Evolutionary conservation across 2,113 vertebrate species (phyloP).

Genomic region (Tragelaphus buxtoni): DNA sequence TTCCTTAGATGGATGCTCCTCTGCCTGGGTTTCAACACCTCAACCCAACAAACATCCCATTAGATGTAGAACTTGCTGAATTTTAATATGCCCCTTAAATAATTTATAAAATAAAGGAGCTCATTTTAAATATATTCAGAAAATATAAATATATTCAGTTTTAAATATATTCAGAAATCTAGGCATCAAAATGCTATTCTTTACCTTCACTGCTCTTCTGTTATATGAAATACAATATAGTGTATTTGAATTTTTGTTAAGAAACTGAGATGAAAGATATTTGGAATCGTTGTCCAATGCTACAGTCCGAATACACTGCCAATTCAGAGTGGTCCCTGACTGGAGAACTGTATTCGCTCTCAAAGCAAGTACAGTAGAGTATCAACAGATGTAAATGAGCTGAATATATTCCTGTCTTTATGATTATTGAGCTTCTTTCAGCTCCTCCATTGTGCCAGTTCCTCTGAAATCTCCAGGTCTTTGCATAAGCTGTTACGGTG

Average conservation of each 20-base stretch:
- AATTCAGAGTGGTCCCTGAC: background rate
- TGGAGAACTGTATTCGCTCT: background rate
- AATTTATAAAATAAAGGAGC: background rate
- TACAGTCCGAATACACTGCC: background rate
- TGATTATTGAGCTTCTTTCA: background rate
- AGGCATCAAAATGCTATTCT: background rate
- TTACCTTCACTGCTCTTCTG: background rate
- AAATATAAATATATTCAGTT: conserved; percentile 18
- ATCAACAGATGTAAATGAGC: background rate
- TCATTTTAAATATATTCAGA: conserved; percentile 2
- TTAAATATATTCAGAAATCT: conserved; percentile 2
- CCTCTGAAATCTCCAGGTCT: background rate
- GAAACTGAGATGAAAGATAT: background rate
- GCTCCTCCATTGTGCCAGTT: background rate
- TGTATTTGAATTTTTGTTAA: background rate
- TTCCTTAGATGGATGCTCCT: background rate
- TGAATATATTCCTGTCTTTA: background rate
- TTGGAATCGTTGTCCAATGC: background rate
- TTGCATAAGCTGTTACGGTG: background rate
- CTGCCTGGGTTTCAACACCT: background rate
- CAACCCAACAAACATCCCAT: background rate
- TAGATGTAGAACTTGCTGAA: background rate
- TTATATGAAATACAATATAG: background rate
- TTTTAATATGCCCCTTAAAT: background rate
- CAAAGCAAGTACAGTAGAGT: background rate